Evolutionary conservation across 2,888 invertebrate genomes (phyloP).

Genomic region (Chrysotoxum bicinctum): DNA sequence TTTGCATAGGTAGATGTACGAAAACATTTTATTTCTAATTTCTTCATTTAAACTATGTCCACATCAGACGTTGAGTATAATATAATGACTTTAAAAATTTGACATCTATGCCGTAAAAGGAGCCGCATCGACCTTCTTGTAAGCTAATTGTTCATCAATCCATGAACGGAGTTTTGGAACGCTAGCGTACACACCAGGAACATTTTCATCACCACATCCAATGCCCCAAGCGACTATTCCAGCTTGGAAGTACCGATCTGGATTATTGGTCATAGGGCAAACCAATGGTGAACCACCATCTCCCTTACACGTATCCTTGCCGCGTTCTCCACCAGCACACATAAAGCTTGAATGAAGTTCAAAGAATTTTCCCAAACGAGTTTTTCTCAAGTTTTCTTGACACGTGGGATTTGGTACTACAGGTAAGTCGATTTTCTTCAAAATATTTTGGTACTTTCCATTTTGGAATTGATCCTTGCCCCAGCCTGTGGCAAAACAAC

Average conservation of each 20-base stretch:
- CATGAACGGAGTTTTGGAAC: conserved; percentile 85
- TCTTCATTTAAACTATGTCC: background rate
- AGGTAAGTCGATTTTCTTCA: conserved; percentile 88
- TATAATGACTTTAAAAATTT: background rate
- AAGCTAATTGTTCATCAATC: conserved; percentile 83
- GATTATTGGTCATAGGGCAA: conserved; percentile 82
- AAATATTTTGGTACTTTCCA: conserved; percentile 83
- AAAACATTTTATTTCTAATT: background rate
- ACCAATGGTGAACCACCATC: conserved; percentile 91
- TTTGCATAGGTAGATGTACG: background rate
- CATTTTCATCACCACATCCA: conserved; percentile 85
- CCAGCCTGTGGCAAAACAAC: conserved; percentile 77
- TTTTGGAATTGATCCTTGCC: conserved; percentile 77
- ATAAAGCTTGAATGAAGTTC: conserved; percentile 86
- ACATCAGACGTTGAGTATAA: background rate
- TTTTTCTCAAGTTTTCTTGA: conserved; percentile 82
- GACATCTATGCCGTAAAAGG: conserved; percentile 33
- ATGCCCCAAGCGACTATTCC: conserved; percentile 87
- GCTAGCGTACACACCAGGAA: conserved; percentile 89
- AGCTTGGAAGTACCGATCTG: conserved; percentile 74
- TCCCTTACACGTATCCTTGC: conserved; percentile 81
- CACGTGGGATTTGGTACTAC: conserved; percentile 83
- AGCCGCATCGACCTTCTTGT: conserved; percentile 53
- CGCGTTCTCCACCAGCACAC: conserved; percentile 89
- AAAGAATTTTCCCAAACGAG: conserved; percentile 86